Evolutionary conservation across 2,888 invertebrate species (phyloP).

Genomic region (Biston betularia): DNA sequence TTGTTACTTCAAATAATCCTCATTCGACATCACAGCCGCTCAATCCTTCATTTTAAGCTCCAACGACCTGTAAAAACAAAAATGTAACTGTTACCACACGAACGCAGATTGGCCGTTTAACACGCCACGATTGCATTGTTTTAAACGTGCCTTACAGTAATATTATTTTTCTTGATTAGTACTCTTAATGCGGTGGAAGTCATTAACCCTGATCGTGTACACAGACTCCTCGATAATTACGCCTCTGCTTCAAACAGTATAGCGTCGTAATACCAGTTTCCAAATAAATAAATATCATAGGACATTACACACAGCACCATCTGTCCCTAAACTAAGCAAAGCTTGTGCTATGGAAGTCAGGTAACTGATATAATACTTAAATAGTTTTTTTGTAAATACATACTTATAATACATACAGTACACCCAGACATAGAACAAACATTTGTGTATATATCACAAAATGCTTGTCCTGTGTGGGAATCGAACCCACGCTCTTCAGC

Average conservation of each 20-base stretch:
- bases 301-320: no score
- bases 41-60: slow-evolving; percentile 42
- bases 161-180: slow-evolving; percentile 55
- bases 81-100: slow-evolving; percentile 43
- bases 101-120: slow-evolving; percentile 41
- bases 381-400: no score
- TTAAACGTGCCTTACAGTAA: slow-evolving; percentile 53
- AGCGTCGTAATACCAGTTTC: slow-evolving; percentile 66
- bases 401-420: no score
- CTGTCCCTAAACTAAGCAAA: no score
- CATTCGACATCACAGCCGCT: slow-evolving; percentile 40
- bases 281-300: no score
- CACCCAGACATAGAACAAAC: no score
- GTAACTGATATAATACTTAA: no score
- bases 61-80: slow-evolving; percentile 47
- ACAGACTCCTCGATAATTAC: slow-evolving; percentile 58
- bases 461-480: no score
- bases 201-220: slow-evolving; percentile 70
- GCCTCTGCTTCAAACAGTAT: slow-evolving; percentile 55
- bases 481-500: no score
- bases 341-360: no score
- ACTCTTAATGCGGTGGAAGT: slow-evolving; percentile 60
- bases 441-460: no score
- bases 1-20: slow-evolving; percentile 40
- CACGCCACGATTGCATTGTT: slow-evolving; percentile 55